Evolutionary conservation across 2,888 invertebrate genomes (phyloP), one percentile per base, ranked within the genome.

Genomic region (Flabesymbios commensalis): DNA sequence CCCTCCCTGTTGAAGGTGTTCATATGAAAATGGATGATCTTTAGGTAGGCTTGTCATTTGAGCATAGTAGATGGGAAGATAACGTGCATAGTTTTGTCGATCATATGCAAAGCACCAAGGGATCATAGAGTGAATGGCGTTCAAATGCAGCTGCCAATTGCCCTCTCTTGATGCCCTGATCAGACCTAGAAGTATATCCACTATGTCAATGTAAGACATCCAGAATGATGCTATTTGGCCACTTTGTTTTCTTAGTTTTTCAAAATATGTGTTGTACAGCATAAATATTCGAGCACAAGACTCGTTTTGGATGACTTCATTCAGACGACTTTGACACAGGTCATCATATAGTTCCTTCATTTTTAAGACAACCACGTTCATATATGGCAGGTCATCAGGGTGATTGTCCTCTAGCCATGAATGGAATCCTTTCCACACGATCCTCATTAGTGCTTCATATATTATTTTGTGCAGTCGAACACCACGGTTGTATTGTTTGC

Each of bases 31-130:
- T n/a, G n/a, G n/a, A n/a, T n/a, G n/a, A n/a, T n/a, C n/a, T n/a
- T n/a, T n/a, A n/a, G n/a, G n/a, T n/a, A n/a, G n/a, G n/a, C n/a
- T n/a, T n/a, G n/a, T n/a, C n/a, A n/a, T n/a, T n/a, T n/a, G n/a
- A n/a, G n/a, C n/a, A n/a, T n/a, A n/a, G n/a, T n/a, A n/a, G n/a
- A n/a, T n/a, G n/a, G n/a, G n/a, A n/a, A 36, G 39, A 45, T 45
- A 45, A 10, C 70, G 31, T 19, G 71, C 65, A 52, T 72, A 70
- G 47, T 72, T 72, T 7, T 62, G 33, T 10, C 42, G 57, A 45
- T 72, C 69, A 54, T 69, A 69, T 3, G 70, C 71, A 59, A 71
- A 72, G 33, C 57, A 62, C 65, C 67, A 71, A 4, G 64, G 70
- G 28, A 70, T 63, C 61, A 70, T 58, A 2, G 17, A n/a, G 4